Percentiles rank a stretch among this genome's conserved stretches.
phyloP scores from a whole-genome alignment of 2,888 invertebrate genomes.

The Drosophila dives region DNA sequence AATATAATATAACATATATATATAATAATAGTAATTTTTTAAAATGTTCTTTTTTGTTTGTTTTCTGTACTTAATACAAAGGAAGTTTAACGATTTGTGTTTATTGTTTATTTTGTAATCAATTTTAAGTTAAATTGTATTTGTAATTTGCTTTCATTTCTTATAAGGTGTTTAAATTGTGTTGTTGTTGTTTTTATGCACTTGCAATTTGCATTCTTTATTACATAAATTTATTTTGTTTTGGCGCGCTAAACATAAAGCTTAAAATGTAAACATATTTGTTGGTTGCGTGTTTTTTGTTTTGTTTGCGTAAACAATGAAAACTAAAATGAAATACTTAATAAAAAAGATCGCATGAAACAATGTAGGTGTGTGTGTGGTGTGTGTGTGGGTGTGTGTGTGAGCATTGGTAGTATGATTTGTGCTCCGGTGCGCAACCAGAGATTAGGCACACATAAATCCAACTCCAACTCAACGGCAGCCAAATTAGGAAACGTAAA shows the following conservation, averaged over 20 bases:
- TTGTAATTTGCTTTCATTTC: constrained; percentile 50
- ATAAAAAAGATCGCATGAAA: constrained; percentile 76
- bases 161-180: constrained; percentile 46
- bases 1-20: constrained; percentile 21
- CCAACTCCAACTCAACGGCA: constrained; percentile 77
- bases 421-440: constrained; percentile 26
- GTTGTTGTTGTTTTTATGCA: constrained; percentile 35
- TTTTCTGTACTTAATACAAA: constrained; percentile 42
- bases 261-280: constrained; percentile 71
- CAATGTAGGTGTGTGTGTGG: constrained; percentile 51
- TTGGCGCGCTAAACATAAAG: constrained; percentile 78
- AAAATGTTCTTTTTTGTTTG: constrained; percentile 33
- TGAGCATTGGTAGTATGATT: constrained; percentile 46
- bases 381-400: constrained; percentile 35
- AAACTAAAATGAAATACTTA: constrained; percentile 78
- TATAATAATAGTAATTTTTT: constrained; percentile 26
- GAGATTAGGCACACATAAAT: constrained; percentile 30
- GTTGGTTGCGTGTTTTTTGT: constrained; percentile 41
- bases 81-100: constrained; percentile 60
- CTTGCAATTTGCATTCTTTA: constrained; percentile 62
- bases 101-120: constrained; percentile 39
- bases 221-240: constrained; percentile 66
- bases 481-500: constrained; percentile 79
- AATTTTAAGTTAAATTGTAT: constrained; percentile 51
- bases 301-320: constrained; percentile 67